These are phyloP conservation scores for Bucco capensis DNA, from an alignment of 2,113 vertebrate species.

Conservation along the genomic window DNA sequence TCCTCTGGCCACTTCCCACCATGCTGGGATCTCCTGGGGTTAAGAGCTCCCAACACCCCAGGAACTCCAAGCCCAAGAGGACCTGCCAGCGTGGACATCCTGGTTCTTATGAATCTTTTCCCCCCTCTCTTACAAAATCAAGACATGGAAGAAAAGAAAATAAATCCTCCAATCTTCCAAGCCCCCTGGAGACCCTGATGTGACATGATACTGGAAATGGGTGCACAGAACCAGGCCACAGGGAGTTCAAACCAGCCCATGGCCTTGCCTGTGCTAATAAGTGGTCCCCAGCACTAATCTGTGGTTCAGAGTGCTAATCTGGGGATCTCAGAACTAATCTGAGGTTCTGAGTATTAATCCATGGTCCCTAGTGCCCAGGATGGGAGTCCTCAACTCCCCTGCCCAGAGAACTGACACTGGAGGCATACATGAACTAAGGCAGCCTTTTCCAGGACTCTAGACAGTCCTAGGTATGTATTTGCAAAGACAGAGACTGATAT, in stretches of 20 bases:
- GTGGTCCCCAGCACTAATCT: neutral
- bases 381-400: accelerated
- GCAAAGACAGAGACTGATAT: neutral
- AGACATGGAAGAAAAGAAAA: neutral
- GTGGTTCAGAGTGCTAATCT: neutral
- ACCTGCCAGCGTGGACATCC: neutral
- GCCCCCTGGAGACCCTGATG: neutral
- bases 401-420: neutral
- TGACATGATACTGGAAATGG: neutral
- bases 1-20: neutral
- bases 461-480: neutral
- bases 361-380: neutral
- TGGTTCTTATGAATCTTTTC: accelerated
- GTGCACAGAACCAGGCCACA: accelerated
- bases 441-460: neutral
- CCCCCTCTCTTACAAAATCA: neutral
- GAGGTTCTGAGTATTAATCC: neutral
- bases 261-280: neutral
- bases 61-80: neutral
- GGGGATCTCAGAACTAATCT: neutral
- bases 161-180: neutral
- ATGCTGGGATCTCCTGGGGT: neutral
- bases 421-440: neutral
- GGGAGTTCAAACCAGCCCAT: neutral
- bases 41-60: neutral